Percentiles rank a stretch among this genome's conserved stretches.
These are phyloP conservation scores for Etheostoma nigrum DNA, from an alignment of 2,797 vertebrate genomes.

Conservation along the genomic window DNA sequence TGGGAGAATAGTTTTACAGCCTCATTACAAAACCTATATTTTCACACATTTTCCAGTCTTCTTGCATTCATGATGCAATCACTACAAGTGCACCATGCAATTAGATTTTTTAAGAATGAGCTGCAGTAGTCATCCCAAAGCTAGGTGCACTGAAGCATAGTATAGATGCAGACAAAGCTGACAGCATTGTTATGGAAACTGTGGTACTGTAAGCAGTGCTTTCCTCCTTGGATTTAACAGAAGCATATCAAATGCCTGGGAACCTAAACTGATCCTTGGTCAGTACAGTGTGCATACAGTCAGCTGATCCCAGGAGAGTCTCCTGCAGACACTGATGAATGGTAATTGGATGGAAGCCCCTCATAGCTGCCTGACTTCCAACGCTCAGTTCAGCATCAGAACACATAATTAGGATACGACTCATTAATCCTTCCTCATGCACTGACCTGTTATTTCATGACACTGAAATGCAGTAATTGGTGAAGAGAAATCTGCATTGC, in stretches of 20 bases:
- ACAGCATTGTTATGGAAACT: constrained; percentile 4
- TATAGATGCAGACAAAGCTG: constrained; percentile 12
- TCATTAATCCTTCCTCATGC: constrained; percentile 70
- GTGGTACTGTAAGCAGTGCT: background rate
- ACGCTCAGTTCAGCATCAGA: constrained; percentile 58
- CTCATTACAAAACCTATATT: background rate
- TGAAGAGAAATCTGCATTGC: constrained; percentile 56
- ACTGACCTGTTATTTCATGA: constrained; percentile 67
- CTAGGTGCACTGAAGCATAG: constrained; percentile 10
- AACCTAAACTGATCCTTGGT: constrained; percentile 61
- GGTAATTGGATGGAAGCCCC: constrained; percentile 79
- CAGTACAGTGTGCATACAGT: constrained; percentile 57
- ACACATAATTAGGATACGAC: constrained; percentile 72
- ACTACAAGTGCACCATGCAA: background rate
- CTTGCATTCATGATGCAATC: background rate
- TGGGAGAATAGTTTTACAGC: background rate
- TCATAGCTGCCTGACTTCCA: constrained; percentile 61
- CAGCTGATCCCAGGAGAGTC: constrained; percentile 66
- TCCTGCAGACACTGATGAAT: constrained; percentile 77
- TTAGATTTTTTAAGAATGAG: background rate
- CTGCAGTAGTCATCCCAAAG: constrained; percentile 6
- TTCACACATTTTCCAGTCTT: no score
- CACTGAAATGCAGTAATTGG: constrained; percentile 74
- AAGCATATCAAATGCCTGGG: constrained; percentile 46
- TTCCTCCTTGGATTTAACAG: constrained; percentile 27